Evolutionary conservation across 2,888 invertebrate genomes (phyloP), one percentile per base, ranked within the genome.

Genomic region (Troglohyphantes excavatus): DNA sequence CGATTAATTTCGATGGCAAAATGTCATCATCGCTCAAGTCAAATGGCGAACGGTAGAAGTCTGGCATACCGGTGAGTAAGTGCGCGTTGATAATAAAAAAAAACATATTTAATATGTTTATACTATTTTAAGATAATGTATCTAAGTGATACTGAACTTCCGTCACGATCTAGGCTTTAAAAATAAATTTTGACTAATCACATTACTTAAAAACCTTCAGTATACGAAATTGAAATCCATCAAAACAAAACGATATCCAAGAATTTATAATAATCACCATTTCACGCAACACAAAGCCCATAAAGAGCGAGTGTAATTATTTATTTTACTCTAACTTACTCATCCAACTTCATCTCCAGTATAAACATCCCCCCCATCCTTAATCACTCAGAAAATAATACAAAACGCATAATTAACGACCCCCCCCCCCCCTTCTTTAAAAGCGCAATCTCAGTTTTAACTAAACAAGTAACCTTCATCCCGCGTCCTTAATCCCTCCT

Each of bases 381-480:
- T n/a, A n/a, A 13, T 53, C 53, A 5, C 53, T 1, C 5, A 53
- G 39, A 39, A 39, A 39, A 39, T 13, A 39, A 39, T 39, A 53
- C 17, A 53, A 53, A 53, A 53, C 53, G 53, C 53, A 53, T 53
- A 53, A 53, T 53, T 53, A 53, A 53, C 53, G 53, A 53, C 5
- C 5, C 13, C 53, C n/a, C 53, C 17, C 17, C 53, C 39, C 13
- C 7, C 39, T n/a, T n/a, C n/a, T n/a, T 13, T 39, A 53, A 53
- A 53, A n/a, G 53, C 53, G n/a, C 53, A 13, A 53, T 17, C 53
- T n/a, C 13, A 13, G 53, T n/a, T 53, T n/a, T n/a, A 53, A 53
- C 53, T 53, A 53, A 53, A 53, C 53, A 53, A 53, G 53, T 53
- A 53, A 53, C n/a, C 53, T 53, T 17, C n/a, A n/a, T n/a, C n/a